Base-by-base conservation (phyloP, 2,888 invertebrate species). In the Sarcophaga carnaria region DNA sequence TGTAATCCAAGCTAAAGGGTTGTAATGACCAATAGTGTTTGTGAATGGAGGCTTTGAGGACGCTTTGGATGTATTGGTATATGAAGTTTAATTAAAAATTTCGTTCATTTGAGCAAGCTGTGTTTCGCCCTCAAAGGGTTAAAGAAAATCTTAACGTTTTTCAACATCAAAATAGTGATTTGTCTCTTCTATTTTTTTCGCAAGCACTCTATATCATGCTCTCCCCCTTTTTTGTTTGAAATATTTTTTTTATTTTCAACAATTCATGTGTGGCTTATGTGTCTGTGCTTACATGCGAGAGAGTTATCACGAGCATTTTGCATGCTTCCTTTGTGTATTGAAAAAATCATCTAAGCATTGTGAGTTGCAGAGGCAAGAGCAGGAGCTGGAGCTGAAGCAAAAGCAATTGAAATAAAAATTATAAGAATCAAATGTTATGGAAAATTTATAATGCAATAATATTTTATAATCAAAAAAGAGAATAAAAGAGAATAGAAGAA, bases 371-470 rank as follows among this genome's bases (percentile, higher is more conserved):
- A 37, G 37, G 37, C 37, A 37, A 37, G 6, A 37, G 6, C 37
- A 37, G 37, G 6, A 37, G 37, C 37, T 37, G 6, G 6, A 6
- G 37, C 37, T 37, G 47, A 47, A 49, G 47, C 62, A n/a, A 47
- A 63, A 63, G 47, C 47, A 75, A 75, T 75, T 22, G 47, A 37
- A 37, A 37, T 37, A 37, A 37, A 37, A 37, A 37, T 37, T 37
- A 37, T 37, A 37, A 37, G 77, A 83, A 77, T 69, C 63, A 67
- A 64, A 64, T 80, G 86, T 80, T 80, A 83, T 83, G 80, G 83
- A 86, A 86, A 83, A 80, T 37, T 80, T 60, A 83, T 86, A 83
- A 79, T 77, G 76, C 62, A 76, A 83, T 80, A 37, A 80, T 76
- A 60, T 83, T 80, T 47, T 80, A 37, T 37, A 37, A 37, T 37